Evolutionary conservation across 2,888 invertebrate species (phyloP), one percentile per base, ranked within the genome.

Genomic region (Macroteleia sp.): DNA sequence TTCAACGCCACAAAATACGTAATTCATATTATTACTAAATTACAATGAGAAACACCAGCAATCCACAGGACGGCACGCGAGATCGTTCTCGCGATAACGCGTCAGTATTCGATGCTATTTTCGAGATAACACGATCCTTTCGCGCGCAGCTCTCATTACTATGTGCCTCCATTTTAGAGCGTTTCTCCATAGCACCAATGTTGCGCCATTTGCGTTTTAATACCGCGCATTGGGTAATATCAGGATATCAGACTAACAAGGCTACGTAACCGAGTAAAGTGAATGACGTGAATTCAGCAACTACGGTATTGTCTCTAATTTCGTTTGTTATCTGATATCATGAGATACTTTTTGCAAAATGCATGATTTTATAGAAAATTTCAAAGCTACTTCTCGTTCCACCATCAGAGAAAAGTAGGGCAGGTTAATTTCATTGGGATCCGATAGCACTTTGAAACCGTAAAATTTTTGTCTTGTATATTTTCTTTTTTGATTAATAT

Each of bases 201-300:
- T 67, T 67, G 61, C 67, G 19, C 64, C 62, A 80, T 82, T 81
- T 81, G 75, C 81, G 82, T 83, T 83, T 83, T 83, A 81, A 80
- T 74, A 71, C 66, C 64, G 54, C 74, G 46, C 71, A 76, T 82
- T 79, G 73, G 75, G 73, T 64, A 82, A 81, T 81, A 83, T 83
- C 78, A 80, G 79, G 78, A 82, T 80, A 80, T 81, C 76, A 77
- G 59, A 71, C 80, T 84, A 83, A 82, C 83, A 84, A 80, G 78
- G 59, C 48, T 67, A 52, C 74, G 62, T 69, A 70, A 61, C 71
- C 42, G 36, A 57, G 64, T 48, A 46, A 64, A 75, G 79, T 75
- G 74, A 79, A 81, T 81, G 70, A 71, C 64, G 41, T 42, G 12
- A 56, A 67, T 71, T 56, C 66, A 17, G 28, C 50, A 34, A 36